These are phyloP conservation scores for Channa maculata DNA, from an alignment of 2,113 vertebrate genomes.

Conservation along the genomic window DNA sequence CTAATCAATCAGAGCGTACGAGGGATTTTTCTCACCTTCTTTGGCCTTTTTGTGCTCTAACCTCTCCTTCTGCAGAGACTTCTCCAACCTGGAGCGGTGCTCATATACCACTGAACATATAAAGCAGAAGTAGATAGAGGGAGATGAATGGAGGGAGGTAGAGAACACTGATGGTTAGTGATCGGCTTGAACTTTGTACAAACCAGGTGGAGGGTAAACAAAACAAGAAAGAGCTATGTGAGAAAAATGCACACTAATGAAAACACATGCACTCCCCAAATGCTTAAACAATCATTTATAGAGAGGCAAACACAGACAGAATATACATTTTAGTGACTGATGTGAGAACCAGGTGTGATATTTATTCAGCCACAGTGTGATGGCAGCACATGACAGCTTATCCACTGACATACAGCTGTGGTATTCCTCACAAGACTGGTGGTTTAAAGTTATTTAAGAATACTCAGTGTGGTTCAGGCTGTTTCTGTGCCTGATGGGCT, in stretches of 20 bases:
- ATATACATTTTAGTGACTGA: neutral
- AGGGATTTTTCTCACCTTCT: slow-evolving; percentile 88
- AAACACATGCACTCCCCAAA: neutral
- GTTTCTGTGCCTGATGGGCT: neutral
- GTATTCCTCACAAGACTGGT: slow-evolving; percentile 39
- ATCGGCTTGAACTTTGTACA: slow-evolving; percentile 4
- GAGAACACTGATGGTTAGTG: slow-evolving; percentile 1
- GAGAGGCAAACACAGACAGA: neutral
- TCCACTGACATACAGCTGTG: slow-evolving; percentile 35
- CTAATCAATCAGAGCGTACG: neutral
- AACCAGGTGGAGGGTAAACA: slow-evolving; percentile 8
- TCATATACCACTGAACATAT: slow-evolving; percentile 92
- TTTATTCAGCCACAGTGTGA: slow-evolving; percentile 27
- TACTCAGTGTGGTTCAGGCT: neutral
- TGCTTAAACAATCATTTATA: neutral
- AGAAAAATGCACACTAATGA: slow-evolving; percentile 9
- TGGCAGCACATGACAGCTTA: slow-evolving; percentile 8
- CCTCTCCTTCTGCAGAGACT: slow-evolving; percentile 97
- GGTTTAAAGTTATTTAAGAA: slow-evolving; percentile 2
- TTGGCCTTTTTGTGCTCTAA: slow-evolving; percentile 98
- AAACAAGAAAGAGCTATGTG: slow-evolving; percentile 16
- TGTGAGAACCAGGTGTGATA: slow-evolving; percentile 17
- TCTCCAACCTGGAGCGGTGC: slow-evolving; percentile 97
- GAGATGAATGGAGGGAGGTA: neutral
- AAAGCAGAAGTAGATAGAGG: slow-evolving; percentile 16